Base-by-base conservation (phyloP, 2,113 vertebrate genomes). In the Grus americana region DNA sequence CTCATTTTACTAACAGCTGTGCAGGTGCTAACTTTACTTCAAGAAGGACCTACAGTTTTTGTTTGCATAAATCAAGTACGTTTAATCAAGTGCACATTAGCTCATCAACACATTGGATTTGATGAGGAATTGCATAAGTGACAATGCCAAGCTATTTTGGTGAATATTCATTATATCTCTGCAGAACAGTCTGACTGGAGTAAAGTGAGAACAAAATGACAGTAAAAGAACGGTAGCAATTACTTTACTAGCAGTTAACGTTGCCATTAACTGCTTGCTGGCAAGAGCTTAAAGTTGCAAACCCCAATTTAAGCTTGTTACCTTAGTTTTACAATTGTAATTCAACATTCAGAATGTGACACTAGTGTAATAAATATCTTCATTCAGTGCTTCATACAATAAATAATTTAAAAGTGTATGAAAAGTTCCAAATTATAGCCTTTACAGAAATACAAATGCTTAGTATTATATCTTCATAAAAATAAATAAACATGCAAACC, bases 11-110 rank as follows among this genome's bases (percentile, higher is more conserved):
- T 84, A 95, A 94, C 72, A 94, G 73, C 84, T 95, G 88, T 85
- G 80, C 92, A 96, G 74, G 91, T 95, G 92, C 83, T 94, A 97
- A 62, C 89, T 95, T 91, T 78, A 72, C 89, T 88, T 96, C 82
- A 88, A 88, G 90, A 91, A 97, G 86, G 81, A 91, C 89, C 80
- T 62, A 88, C 44, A 73, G 89, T 82, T 95, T 94, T 79, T 97
- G 92, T 93, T 96, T 97, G 94, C 89, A 95, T 94, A 97, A 96
- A 96, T 92, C 86, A 95, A 85, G 87, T 70, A 71, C 15, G 0
- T 91, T 97, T 97, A 97, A 97, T 95, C 91, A 97, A 97, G 88
- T 90, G 84, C 93, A 91, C 91, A 96, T 92, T 97, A 96, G 78
- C 90, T 97, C 96, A 96, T 95, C 92, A 97, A 88, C 94, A 95